These are phyloP conservation scores for Montipora capricornis DNA, from an alignment of 64 coral and sea anemone species.

Conservation along the genomic window DNA sequence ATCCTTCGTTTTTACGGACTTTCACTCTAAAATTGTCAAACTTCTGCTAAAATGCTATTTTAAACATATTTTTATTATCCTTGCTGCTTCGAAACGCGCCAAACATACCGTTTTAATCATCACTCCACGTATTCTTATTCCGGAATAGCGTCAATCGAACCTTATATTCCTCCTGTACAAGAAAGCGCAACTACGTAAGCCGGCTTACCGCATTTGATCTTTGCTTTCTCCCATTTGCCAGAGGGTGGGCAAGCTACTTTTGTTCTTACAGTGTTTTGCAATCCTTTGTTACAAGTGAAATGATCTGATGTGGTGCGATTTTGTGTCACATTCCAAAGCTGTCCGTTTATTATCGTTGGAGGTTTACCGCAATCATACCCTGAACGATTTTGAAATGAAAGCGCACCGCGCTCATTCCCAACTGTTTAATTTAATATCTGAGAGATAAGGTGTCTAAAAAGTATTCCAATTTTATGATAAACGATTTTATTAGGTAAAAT, in stretches of 20 bases:
- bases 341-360: background rate
- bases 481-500: too few relatives aligned
- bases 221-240: slow-evolving; percentile 24
- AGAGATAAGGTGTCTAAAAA: too few relatives aligned
- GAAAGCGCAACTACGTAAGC: background rate
- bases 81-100: too few relatives aligned
- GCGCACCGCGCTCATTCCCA: background rate
- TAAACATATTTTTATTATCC: too few relatives aligned
- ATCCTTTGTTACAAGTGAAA: slow-evolving; percentile 11
- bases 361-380: background rate
- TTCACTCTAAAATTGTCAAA: too few relatives aligned
- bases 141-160: too few relatives aligned
- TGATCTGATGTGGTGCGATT: background rate
- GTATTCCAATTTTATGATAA: background rate
- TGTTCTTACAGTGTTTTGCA: background rate
- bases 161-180: too few relatives aligned
- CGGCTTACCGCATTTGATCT: slow-evolving; percentile 1
- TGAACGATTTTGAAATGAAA: background rate
- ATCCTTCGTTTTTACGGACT: too few relatives aligned
- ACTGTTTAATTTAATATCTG: too few relatives aligned
- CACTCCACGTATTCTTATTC: too few relatives aligned
- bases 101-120: too few relatives aligned
- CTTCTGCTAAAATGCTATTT: too few relatives aligned
- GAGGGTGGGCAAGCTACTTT: background rate
- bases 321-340: background rate